phyloP scores from a whole-genome alignment of 2,797 vertebrate genomes.

The Anableps anableps region DNA sequence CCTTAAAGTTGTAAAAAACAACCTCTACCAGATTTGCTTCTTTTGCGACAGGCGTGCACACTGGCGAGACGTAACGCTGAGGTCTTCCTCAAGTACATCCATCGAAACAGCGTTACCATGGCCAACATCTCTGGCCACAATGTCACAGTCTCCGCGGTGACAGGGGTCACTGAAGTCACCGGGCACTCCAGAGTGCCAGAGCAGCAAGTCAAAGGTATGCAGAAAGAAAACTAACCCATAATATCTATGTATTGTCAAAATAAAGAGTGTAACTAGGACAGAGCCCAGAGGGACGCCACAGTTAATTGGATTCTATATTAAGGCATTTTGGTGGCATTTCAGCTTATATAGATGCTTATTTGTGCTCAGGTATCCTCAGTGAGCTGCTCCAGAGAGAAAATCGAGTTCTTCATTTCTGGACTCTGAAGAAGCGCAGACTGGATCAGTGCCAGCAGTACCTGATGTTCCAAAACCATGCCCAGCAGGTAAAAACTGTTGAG shows the following conservation, averaged over 20 bases:
- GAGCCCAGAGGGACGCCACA: conserved; percentile 29
- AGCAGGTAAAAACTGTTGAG: conserved; percentile 84
- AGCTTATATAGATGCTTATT: conserved; percentile 11
- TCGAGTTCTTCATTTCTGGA: conserved; percentile 97
- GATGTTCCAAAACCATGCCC: conserved; percentile 95
- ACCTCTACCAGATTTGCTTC: neutral
- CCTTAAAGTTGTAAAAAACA: neutral
- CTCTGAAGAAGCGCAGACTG: conserved; percentile 93
- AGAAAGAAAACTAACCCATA: neutral
- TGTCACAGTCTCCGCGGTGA: conserved; percentile 58
- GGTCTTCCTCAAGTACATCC: conserved; percentile 98
- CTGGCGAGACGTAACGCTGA: conserved; percentile 93
- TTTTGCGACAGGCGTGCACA: conserved; percentile 88
- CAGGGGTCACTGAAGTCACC: conserved; percentile 83
- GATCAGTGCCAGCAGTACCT: conserved; percentile 98
- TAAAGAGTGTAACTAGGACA: neutral
- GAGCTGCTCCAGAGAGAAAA: conserved; percentile 97
- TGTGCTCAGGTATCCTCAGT: conserved; percentile 89
- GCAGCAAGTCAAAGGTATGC: conserved; percentile 96
- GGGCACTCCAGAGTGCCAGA: conserved; percentile 94
- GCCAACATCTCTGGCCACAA: conserved; percentile 79
- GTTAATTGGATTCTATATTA: neutral
- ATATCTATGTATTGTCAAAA: neutral
- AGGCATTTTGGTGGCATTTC: neutral
- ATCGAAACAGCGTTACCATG: conserved; percentile 98